Base-by-base conservation (phyloP, 2,888 invertebrate genomes). In the Cheilosia urbana region DNA sequence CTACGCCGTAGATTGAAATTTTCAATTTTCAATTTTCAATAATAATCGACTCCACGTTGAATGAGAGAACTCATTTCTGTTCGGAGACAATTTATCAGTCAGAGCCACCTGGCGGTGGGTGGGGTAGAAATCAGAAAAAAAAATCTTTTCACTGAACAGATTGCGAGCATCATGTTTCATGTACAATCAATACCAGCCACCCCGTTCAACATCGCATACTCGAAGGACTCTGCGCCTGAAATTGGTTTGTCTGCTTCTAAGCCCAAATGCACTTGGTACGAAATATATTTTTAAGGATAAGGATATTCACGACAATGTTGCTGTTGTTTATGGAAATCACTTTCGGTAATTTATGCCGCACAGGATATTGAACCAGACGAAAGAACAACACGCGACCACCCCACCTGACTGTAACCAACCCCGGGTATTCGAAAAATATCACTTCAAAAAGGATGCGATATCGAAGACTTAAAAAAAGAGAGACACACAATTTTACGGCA, bases 341-440 rank as follows among this genome's bases (percentile, higher is more conserved):
- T 85, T 80, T 71, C 19, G 60, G 69, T 85, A 85, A 85, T 85
- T 85, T 85, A 80, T 85, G 60, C 71, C 60, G 60, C 53, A 76
- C 69, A 76, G 76, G 76, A 85, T 75, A 75, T 80, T 27, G 49
- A 76, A 42, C 60, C 76, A 85, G 80, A 85, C 84, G 47, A 40
- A 27, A 49, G 40, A 30, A 51, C 47, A 53, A 40, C 47, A 49
- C 34, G 11, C 34, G 11, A 24, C 51, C 17, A 47, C 62, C 34
- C 55, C 66, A 17, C 15, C 80, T 76, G 79, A 68, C 62, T 51
- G 21, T 13, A 40, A 47, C 45, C 5, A 17, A 58, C 58, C 55
- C 58, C 9, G 13, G 9, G 13, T 9, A 40, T 11, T 19, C 6
- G 27, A n/a, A 34, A 47, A 24, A 73, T n/a, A n/a, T n/a, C n/a